Conservation (phyloP, 2,113 vertebrate genomes). For the Anas platyrhynchos region DNA sequence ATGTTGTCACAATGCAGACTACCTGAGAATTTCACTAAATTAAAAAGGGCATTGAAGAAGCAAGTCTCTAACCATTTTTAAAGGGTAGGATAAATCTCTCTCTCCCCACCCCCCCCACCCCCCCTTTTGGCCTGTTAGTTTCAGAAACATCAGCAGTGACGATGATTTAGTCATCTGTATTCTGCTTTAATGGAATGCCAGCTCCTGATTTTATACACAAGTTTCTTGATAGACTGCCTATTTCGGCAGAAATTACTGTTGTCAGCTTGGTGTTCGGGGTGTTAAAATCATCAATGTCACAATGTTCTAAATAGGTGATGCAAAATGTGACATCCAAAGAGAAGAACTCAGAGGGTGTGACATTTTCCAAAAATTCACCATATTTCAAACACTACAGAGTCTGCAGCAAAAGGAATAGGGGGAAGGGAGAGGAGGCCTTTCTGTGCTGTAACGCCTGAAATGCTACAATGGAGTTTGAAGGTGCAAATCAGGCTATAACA, state of each 20-base stretch:
- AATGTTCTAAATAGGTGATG: background rate
- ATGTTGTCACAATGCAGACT: background rate
- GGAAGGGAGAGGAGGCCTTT: background rate
- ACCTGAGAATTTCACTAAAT: background rate
- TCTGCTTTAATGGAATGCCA: conserved; percentile 24
- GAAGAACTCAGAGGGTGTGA: background rate
- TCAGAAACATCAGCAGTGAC: background rate
- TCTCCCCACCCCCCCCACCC: no score
- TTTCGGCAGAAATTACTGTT: conserved; percentile 18
- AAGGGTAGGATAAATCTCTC: background rate
- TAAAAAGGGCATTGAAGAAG: background rate
- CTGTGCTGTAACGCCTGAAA: background rate
- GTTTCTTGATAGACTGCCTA: background rate
- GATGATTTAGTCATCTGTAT: conserved; percentile 33
- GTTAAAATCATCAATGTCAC: background rate
- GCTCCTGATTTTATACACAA: background rate
- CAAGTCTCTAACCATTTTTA: background rate
- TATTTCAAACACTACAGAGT: background rate
- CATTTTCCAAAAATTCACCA: background rate
- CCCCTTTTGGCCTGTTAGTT: background rate
- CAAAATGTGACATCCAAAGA: background rate
- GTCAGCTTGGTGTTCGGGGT: background rate
- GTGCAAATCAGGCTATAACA: conserved; percentile 47
- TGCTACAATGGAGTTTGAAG: conserved; percentile 13
- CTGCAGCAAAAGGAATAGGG: background rate